Base-by-base conservation (phyloP, 2,797 vertebrate genomes). In the Sebastes diploproa region DNA sequence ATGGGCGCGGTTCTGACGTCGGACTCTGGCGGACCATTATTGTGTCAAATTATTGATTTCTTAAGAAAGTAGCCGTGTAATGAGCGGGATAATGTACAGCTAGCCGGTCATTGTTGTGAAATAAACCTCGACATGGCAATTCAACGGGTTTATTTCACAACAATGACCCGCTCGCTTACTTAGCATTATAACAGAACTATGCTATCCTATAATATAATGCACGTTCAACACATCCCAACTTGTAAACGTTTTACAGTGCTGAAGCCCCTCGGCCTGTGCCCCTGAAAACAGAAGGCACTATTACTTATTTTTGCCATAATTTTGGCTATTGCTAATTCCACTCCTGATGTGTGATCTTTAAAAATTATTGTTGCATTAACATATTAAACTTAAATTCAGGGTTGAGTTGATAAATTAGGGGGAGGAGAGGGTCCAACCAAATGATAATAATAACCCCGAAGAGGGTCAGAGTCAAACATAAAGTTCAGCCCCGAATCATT, bases 1-100 rank as follows among this genome's bases (percentile, higher is more conserved):
- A 46, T 46, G 42, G 6, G 3, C 6, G 6, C 38, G 0, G 42
- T 46, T 46, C 42, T 46, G 16, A 46, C 0, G 16, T 46, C 0
- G 0, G 42, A 46, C 42, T 46, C 2, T 42, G 38, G 14, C 38
- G 6, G 38, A 42, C 38, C 38, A 46, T 18, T 46, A 0, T 46
- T 46, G 42, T 18, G 16, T 46, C 6, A 46, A 46, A 46, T 46
- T 46, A 46, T 18, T 18, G 6, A 18, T 46, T 46, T 46, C 42
- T 46, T 18, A 46, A 46, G 16, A 18, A 46, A 46, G 42, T 46
- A 46, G 42, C 42, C 16, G 6, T 46, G 14, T 46, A 18, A 46
- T 46, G 16, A 46, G 42, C 16, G 6, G 16, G 6, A 46, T 46
- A 46, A 46, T 46, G 16, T 46, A 46, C 42, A 46, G 42, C 0